Percentiles rank a stretch among this genome's conserved stretches.
Evolutionary conservation across 1,140 invertebrate genomes (phyloP).

Genomic region (Mesaphorura yosii): DNA sequence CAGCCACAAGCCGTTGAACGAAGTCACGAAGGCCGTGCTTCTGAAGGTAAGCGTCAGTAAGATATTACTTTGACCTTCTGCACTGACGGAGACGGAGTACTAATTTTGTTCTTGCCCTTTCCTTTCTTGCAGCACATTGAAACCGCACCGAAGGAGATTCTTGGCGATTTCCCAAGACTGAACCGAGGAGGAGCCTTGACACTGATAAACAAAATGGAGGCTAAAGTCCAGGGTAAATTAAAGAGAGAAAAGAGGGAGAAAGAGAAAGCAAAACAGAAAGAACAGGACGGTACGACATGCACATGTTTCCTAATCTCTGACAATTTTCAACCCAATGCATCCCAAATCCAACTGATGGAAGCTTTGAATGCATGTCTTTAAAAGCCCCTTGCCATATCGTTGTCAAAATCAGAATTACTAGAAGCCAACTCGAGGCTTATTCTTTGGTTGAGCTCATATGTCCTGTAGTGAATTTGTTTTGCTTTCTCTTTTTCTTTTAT

Average conservation of each 20-base stretch:
- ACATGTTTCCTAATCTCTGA: no score
- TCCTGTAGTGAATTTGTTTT: no score
- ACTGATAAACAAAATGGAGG: conserved; percentile 29
- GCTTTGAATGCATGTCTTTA: no score
- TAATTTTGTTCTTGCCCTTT: no score
- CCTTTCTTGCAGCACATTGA: conserved; percentile 59
- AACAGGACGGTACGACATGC: conserved; percentile 1
- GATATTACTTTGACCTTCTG: not conserved
- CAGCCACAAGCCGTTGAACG: conserved; percentile 73
- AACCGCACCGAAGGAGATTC: conserved; percentile 76
- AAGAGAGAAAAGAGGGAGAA: conserved; percentile 8
- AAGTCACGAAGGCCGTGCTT: conserved; percentile 54
- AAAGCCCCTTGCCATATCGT: no score
- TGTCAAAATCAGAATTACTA: no score
- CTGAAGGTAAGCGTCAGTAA: conserved; percentile 47
- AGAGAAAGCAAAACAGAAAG: not conserved
- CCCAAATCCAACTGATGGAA: no score
- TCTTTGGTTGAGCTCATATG: no score
- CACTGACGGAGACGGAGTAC: not conserved
- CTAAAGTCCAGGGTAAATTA: conserved; percentile 11
- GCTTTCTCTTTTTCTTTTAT: no score
- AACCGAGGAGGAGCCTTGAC: conserved; percentile 54
- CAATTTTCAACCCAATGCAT: no score
- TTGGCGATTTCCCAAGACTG: conserved; percentile 71
- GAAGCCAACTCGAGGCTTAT: no score